phyloP scores from a whole-genome alignment of 2,888 invertebrate genomes.

The Allygus modestus region DNA sequence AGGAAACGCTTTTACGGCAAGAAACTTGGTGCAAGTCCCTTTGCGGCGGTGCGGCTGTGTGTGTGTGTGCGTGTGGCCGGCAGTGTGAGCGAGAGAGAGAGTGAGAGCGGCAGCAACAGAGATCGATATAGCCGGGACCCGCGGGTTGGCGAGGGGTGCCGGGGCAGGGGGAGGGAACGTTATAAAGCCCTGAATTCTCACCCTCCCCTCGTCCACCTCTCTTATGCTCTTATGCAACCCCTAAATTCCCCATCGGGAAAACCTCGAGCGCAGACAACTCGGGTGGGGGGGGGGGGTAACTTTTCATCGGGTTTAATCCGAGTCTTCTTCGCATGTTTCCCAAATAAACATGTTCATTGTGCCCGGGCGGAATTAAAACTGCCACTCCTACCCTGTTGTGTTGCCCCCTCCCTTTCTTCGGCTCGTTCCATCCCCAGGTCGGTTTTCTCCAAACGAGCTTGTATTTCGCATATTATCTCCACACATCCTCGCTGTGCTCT shows the following conservation, averaged over 20 bases:
- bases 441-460: conserved; percentile 19
- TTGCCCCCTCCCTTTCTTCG: conserved; percentile 1
- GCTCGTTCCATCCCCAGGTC: conserved; percentile 17
- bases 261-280: conserved; percentile 47
- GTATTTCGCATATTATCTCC: conserved; percentile 31
- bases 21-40: conserved; percentile 26
- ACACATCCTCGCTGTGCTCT: background rate
- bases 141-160: conserved; percentile 27
- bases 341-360: conserved; percentile 58
- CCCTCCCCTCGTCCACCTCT: conserved; percentile 60
- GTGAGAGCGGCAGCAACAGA: conserved; percentile 30
- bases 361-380: conserved; percentile 54
- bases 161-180: conserved; percentile 27
- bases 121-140: conserved; percentile 62
- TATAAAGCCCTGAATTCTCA: conserved; percentile 64
- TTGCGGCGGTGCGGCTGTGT: background rate
- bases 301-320: conserved; percentile 57
- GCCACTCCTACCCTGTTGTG: conserved; percentile 33
- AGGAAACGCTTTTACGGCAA: conserved; percentile 40
- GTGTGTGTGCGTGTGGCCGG: conserved; percentile 8
- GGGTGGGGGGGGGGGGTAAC: conserved; percentile 38
- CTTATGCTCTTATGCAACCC: conserved; percentile 64
- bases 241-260: conserved; percentile 63
- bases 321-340: conserved; percentile 53
- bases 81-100: background rate